Conservation (phyloP, 2,797 vertebrate genomes). For the Siniperca scherzeri region DNA sequence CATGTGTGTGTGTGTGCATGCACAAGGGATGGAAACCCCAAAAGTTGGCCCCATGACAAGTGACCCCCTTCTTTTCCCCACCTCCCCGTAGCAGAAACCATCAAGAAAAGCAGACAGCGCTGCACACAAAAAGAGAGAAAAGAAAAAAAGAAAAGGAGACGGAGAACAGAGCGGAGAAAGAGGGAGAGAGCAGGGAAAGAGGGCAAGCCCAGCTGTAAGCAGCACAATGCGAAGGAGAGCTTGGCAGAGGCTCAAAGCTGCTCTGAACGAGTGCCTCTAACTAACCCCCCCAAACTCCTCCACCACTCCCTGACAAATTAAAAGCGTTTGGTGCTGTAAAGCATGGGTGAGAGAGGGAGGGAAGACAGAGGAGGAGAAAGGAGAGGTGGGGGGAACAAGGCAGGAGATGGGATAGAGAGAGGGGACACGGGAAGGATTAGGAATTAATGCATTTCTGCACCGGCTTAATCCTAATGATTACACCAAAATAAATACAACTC, state of each 20-base stretch:
- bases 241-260: conserved; percentile 93
- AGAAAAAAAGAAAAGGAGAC: conserved; percentile 68
- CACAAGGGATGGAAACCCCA: conserved; percentile 77
- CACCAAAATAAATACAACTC: conserved; percentile 93
- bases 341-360: conserved; percentile 62
- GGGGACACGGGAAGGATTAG: conserved; percentile 85
- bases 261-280: conserved; percentile 88
- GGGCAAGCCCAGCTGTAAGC: conserved; percentile 90
- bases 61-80: conserved; percentile 70
- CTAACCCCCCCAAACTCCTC: conserved; percentile 60
- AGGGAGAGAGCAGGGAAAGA: conserved; percentile 77
- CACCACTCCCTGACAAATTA: conserved; percentile 83
- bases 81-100: conserved; percentile 68
- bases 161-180: conserved; percentile 71
- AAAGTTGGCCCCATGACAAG: conserved; percentile 85
- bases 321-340: conserved; percentile 87
- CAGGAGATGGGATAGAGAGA: conserved; percentile 63
- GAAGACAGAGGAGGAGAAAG: conserved; percentile 45
- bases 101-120: conserved; percentile 78
- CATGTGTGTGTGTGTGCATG: conserved; percentile 59
- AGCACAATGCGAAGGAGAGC: conserved; percentile 88
- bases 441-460: conserved; percentile 88
- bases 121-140: conserved; percentile 50
- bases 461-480: conserved; percentile 92
- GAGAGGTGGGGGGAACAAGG: conserved; percentile 54